phyloP scores from a whole-genome alignment of 2,888 invertebrate genomes.

The Eubasilissa splendida region DNA sequence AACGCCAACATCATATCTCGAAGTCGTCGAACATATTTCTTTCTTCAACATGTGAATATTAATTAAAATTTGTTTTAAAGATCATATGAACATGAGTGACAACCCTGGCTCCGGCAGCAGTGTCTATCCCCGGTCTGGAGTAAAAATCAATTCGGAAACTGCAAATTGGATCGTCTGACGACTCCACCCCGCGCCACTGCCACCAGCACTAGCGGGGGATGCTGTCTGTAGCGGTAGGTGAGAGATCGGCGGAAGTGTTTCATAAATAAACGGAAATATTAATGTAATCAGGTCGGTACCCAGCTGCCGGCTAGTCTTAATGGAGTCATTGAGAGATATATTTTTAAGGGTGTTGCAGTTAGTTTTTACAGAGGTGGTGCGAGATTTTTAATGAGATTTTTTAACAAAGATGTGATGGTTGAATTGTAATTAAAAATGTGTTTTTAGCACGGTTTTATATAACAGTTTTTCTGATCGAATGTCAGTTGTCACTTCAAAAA shows the following conservation, averaged over 20 bases:
- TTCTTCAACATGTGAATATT: too few relatives aligned
- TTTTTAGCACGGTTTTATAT: not conserved
- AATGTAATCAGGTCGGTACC: not conserved
- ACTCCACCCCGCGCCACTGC: not conserved
- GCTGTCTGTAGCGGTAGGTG: not conserved
- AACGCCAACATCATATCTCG: too few relatives aligned
- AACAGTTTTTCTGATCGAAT: not conserved
- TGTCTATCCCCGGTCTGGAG: not conserved
- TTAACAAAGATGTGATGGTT: too few relatives aligned
- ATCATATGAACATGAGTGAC: not conserved
- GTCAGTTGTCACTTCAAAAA: too few relatives aligned
- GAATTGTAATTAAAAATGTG: too few relatives aligned
- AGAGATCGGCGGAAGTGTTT: not conserved
- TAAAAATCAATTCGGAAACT: conserved; percentile 27
- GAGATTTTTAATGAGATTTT: too few relatives aligned
- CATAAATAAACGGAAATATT: conserved; percentile 5
- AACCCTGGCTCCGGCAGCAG: not conserved
- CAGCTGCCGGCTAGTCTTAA: not conserved
- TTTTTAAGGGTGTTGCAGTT: too few relatives aligned
- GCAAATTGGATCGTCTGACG: conserved; percentile 30
- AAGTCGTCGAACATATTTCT: too few relatives aligned
- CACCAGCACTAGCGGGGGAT: not conserved
- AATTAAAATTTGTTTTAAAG: too few relatives aligned
- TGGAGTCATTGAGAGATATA: not conserved
- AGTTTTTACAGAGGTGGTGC: too few relatives aligned